Base-by-base conservation (phyloP, 2,797 vertebrate species). In the Aulostomus chinensis region DNA sequence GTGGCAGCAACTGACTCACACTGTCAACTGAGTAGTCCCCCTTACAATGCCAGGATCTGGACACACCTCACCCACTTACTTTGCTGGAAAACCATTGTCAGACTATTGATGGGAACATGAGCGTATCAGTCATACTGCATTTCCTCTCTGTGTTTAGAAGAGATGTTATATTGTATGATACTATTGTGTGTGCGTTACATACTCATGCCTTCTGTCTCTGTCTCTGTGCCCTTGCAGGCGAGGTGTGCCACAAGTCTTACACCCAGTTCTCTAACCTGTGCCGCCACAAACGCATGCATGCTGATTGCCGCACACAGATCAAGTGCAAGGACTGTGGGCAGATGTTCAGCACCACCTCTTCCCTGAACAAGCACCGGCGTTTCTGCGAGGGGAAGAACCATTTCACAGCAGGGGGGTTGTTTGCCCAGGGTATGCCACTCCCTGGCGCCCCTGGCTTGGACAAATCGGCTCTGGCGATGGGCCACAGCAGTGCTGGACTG, bases 341-440 rank as follows among this genome's bases (percentile, higher is more conserved):
- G 92, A 98, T 99, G 96, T 99, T 99, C 93, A 99, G 97, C 93
- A 99, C 97, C 90, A 99, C 97, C 61, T 99, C 97, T 59, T 99
- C 97, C 76, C 95, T 99, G 88, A 99, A 99, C 93, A 99, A 99
- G 90, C 97, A 99, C 86, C 95, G 97, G 73, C 94, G 97, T 84
- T 99, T 99, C 93, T 99, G 97, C 85, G 97, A 99, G 89, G 97
- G 97, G 73, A 99, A 99, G 89, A 98, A 98, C 87, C 96, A 99
- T 93, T 99, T 99, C 91, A 92, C 96, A 68, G 93, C 90, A 15
- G 96, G 96, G 87, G 96, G 96, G 67, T 90, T 99, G 84, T 99
- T 99, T 93, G 96, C 94, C 83, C 94, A 95, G 89, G 93, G 95
- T 79, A 94, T 99, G 92, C 93, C 94, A 62, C 94, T 98, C 84